Percentiles rank a stretch among this genome's conserved stretches.
phyloP scores from a whole-genome alignment of 2,888 invertebrate genomes.

The Penaeus monodon region DNA sequence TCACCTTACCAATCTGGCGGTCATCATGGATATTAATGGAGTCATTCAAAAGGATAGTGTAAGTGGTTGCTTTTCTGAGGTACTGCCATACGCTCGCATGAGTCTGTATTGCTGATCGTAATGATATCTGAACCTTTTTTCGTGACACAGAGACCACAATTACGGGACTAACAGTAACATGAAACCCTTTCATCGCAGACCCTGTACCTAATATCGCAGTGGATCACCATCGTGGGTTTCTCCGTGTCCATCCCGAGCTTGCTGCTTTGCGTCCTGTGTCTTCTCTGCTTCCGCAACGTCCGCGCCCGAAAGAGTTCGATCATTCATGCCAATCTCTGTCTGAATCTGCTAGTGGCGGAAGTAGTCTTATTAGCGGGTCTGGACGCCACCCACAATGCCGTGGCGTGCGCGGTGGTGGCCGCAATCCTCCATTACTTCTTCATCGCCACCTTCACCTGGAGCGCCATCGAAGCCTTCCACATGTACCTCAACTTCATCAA shows the following conservation, averaged over 20 bases:
- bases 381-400: conserved; percentile 84
- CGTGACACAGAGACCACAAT: too few species aligned
- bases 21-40: conserved; percentile 59
- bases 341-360: conserved; percentile 90
- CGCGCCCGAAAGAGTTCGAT: conserved; percentile 76
- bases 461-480: conserved; percentile 96
- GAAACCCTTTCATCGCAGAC: background rate
- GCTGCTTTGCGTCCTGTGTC: conserved; percentile 68
- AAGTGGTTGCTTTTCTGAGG: background rate
- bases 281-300: conserved; percentile 67
- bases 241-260: conserved; percentile 69
- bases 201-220: conserved; percentile 65
- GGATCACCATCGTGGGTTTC: conserved; percentile 70
- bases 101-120: too few species aligned
- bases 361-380: conserved; percentile 91
- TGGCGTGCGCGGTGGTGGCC: conserved; percentile 88
- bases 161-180: too few species aligned
- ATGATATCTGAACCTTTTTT: too few species aligned
- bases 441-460: conserved; percentile 93
- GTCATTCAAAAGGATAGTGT: conserved; percentile 36
- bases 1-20: conserved; percentile 63
- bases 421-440: conserved; percentile 84
- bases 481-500: conserved; percentile 94
- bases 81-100: too few species aligned
- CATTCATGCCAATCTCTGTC: conserved; percentile 95